Percentiles rank a stretch among this genome's conserved stretches.
phyloP scores from a whole-genome alignment of 2,888 invertebrate genomes.

The Eugnorisma glareosa region DNA sequence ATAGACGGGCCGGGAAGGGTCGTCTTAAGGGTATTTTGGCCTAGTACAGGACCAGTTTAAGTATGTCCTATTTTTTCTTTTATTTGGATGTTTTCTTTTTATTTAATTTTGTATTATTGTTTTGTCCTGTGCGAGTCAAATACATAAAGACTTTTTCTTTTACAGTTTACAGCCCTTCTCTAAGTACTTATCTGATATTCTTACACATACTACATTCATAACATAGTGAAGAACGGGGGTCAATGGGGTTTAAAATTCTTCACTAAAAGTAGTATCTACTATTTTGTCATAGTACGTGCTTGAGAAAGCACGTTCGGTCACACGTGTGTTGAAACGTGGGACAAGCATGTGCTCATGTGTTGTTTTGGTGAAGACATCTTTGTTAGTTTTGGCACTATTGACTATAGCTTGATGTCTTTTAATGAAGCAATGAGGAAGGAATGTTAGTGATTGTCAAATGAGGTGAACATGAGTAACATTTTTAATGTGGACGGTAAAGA shows the following conservation, averaged over 20 bases:
- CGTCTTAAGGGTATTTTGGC: no score
- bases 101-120: no score
- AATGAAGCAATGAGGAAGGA: neutral
- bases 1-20: no score
- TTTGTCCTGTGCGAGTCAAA: no score
- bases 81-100: no score
- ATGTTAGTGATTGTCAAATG: neutral
- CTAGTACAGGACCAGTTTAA: no score
- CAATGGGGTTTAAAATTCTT: neutral
- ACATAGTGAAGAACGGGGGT: neutral
- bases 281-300: constrained; percentile 48
- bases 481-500: neutral
- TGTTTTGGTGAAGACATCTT: constrained; percentile 38
- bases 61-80: no score
- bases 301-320: constrained; percentile 30
- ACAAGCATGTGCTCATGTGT: constrained; percentile 7
- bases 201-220: constrained; percentile 1
- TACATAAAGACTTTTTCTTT: no score
- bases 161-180: neutral
- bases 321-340: constrained; percentile 42
- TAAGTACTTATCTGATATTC: constrained; percentile 1
- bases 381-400: constrained; percentile 44
- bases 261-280: constrained; percentile 6
- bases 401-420: neutral
- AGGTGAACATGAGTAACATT: neutral